These are phyloP conservation scores for Rallus limicola DNA, from an alignment of 2,113 vertebrate genomes.

Conservation along the genomic window DNA sequence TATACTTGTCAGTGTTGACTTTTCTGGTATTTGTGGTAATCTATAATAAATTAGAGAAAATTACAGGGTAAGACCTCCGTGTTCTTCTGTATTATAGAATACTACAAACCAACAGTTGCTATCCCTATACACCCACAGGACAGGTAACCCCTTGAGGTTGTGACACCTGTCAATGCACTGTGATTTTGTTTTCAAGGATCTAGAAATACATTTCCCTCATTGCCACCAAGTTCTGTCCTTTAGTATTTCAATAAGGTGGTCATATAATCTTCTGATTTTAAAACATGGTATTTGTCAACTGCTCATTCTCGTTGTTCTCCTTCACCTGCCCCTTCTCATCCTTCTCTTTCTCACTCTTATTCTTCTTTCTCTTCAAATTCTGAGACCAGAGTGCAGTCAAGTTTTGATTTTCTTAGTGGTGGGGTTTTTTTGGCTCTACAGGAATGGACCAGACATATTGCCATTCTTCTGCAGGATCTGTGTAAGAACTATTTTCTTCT, in stretches of 20 bases:
- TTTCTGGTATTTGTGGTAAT: not conserved
- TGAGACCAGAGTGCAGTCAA: not conserved
- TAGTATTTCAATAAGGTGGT: not conserved
- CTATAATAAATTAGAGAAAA: not conserved
- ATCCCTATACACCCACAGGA: not conserved
- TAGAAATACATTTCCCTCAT: not conserved
- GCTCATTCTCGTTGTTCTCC: no score
- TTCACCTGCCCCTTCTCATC: not conserved
- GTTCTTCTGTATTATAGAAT: not conserved
- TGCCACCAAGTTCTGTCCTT: not conserved
- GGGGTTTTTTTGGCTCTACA: not conserved
- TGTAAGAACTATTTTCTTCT: not conserved
- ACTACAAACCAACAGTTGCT: accelerated
- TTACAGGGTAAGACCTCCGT: not conserved
- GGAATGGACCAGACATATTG: not conserved
- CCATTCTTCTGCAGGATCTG: not conserved
- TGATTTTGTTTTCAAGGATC: not conserved
- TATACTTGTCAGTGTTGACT: not conserved
- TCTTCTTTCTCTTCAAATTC: not conserved
- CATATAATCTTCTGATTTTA: not conserved
- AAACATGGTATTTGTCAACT: not conserved
- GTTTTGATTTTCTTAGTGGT: not conserved
- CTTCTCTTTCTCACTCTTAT: no score
- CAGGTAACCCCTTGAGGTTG: not conserved
- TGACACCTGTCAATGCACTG: not conserved